Conservation (phyloP, 2,888 invertebrate species). For the Caenorhabditis becei region DNA sequence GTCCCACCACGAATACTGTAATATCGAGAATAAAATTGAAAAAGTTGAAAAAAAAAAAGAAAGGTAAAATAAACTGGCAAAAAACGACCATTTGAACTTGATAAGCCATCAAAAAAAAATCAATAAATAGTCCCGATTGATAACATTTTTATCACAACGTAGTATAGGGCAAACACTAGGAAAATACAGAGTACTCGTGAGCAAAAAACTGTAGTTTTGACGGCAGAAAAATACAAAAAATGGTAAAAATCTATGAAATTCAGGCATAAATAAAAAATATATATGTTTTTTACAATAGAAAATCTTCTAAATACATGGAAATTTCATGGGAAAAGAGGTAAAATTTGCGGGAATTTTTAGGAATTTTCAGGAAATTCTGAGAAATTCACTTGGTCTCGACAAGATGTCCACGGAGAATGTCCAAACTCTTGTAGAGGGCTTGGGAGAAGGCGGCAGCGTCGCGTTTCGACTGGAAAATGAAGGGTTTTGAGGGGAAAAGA, state of each 20-base stretch:
- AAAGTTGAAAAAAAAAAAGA: not conserved
- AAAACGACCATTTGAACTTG: slow-evolving; percentile 2
- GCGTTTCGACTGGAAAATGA: slow-evolving; percentile 66
- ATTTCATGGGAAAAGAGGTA: too few species aligned
- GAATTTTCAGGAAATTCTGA: not conserved
- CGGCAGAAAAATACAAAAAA: slow-evolving; percentile 3
- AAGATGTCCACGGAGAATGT: slow-evolving; percentile 85
- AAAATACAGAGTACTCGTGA: slow-evolving; percentile 17
- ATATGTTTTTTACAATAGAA: too few species aligned
- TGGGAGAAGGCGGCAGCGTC: slow-evolving; percentile 70
- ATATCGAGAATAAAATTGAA: not conserved
- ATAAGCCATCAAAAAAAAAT: slow-evolving; percentile 18
- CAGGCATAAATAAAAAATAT: too few species aligned
- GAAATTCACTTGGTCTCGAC: slow-evolving; percentile 52
- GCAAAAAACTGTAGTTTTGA: slow-evolving; percentile 32
- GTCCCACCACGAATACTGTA: too few species aligned
- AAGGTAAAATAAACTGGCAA: not conserved
- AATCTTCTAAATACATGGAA: slow-evolving; percentile 21
- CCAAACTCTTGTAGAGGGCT: slow-evolving; percentile 84
- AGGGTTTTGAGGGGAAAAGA: too few species aligned
- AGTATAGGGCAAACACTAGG: slow-evolving; percentile 17
- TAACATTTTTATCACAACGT: slow-evolving; percentile 38
- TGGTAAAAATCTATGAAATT: not conserved
- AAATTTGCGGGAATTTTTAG: not conserved
- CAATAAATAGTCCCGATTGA: slow-evolving; percentile 13